Evolutionary conservation across 2,888 invertebrate species (phyloP).

Genomic region (Erebia aethiops): DNA sequence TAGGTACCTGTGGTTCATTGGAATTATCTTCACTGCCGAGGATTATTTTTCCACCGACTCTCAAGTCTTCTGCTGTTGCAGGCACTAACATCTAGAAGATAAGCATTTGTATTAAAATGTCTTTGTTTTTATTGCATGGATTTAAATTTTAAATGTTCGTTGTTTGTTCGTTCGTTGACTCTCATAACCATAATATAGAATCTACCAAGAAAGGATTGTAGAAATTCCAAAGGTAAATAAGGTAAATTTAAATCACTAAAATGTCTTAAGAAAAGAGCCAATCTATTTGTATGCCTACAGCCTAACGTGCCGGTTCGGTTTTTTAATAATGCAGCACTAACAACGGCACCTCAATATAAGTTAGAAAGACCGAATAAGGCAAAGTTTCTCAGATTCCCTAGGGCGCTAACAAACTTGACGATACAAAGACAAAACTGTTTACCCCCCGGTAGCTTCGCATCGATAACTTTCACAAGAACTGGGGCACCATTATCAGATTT

Average conservation of each 20-base stretch:
- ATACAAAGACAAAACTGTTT: constrained; percentile 66
- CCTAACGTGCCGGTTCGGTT: too few relatives aligned
- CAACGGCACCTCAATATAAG: neutral
- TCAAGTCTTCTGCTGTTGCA: constrained; percentile 87
- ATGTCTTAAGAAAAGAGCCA: too few relatives aligned
- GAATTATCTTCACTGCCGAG: constrained; percentile 57
- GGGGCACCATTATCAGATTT: constrained; percentile 86
- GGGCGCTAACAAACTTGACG: neutral
- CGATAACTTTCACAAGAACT: constrained; percentile 86
- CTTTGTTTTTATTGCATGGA: too few relatives aligned
- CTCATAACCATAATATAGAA: too few relatives aligned
- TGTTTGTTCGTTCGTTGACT: too few relatives aligned
- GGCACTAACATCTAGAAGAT: constrained; percentile 85
- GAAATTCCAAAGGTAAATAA: too few relatives aligned
- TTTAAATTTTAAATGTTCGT: too few relatives aligned
- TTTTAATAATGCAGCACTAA: too few relatives aligned
- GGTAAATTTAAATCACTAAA: too few relatives aligned
- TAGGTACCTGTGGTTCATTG: constrained; percentile 47
- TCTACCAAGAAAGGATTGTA: too few relatives aligned
- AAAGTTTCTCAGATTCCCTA: neutral
- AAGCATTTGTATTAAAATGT: too few relatives aligned
- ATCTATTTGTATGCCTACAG: too few relatives aligned
- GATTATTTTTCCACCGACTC: constrained; percentile 85
- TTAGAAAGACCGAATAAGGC: neutral
- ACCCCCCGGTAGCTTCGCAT: constrained; percentile 74